phyloP scores from a whole-genome alignment of 2,888 invertebrate species.

The Coremacera marginata region DNA sequence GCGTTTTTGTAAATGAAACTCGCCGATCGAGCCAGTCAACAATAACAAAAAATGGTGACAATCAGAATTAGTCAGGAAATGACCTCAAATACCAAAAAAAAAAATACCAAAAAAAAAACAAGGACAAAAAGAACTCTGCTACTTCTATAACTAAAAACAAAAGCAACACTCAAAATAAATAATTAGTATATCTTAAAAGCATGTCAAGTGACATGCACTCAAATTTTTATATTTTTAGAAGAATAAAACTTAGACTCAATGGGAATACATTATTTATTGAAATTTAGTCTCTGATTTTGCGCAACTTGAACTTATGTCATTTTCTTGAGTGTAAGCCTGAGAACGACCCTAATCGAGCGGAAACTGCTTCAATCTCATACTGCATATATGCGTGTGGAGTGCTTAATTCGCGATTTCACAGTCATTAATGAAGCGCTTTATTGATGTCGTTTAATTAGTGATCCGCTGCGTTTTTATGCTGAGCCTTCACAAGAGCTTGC shows the following conservation, averaged over 20 bases:
- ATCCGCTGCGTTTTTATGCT: neutral
- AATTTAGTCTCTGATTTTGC: too few relatives aligned
- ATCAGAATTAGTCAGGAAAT: constrained; percentile 65
- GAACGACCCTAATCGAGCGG: constrained; percentile 53
- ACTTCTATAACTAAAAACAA: constrained; percentile 41
- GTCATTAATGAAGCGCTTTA: constrained; percentile 39
- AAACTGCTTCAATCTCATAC: constrained; percentile 49
- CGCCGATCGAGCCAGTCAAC: neutral
- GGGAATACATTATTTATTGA: too few relatives aligned
- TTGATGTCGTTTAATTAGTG: constrained; percentile 44
- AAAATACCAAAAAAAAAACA: neutral
- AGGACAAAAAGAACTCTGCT: constrained; percentile 13
- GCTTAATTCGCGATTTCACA: constrained; percentile 38
- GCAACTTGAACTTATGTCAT: neutral
- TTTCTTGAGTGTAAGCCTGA: constrained; percentile 41
- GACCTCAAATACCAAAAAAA: constrained; percentile 57
- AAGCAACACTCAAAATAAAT: constrained; percentile 14
- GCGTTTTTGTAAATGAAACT: constrained; percentile 5
- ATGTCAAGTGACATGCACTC: too few relatives aligned
- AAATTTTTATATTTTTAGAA: too few relatives aligned
- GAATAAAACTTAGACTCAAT: neutral
- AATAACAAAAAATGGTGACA: neutral
- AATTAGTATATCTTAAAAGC: neutral
- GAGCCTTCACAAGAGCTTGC: too few relatives aligned
- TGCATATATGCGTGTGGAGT: constrained; percentile 33